Evolutionary conservation across 2,888 invertebrate species (phyloP), one percentile per base, ranked within the genome.

Genomic region (Boloria selene): DNA sequence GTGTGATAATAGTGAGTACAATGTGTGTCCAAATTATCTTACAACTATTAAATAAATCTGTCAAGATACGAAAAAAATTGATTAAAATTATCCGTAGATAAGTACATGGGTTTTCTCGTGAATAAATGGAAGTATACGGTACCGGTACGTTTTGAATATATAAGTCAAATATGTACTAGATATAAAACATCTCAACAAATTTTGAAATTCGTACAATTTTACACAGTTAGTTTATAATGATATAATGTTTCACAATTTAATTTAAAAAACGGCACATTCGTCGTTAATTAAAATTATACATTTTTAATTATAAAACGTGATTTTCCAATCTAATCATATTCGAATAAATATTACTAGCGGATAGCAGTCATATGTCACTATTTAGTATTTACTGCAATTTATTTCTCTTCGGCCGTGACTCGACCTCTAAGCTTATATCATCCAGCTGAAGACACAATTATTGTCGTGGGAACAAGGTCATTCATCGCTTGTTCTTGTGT

Each of bases 401-500:
- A 67, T 69, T 67, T 64, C 52, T 44, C 50, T 51, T 53, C 63
- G 66, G 66, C 66, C 69, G 47, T 69, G 69, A 70, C 70, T 70
- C 67, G 68, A 72, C 74, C 73, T 73, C 70, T 65, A 71, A 69
- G 67, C 64, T 65, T 72, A 70, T 72, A 70, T 60, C 52, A 65
- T 71, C 65, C 70, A 72, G 68, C 65, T 64, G 68, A 71, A 75
- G 72, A 73, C 73, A 72, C 74, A 61, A 59, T 67, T 67, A 68
- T 73, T 73, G 71, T 71, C 65, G 76, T 73, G 75, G 69, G 75
- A 75, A 74, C 77, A 77, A 77, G 79, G 77, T 75, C 75, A 73
- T 71, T 69, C 66, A 72, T 59, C 68, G 64, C 51, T 53, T 65
- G 65, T 51, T 61, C 65, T 68, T 64, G 61, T 69, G 69, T 68